Evolutionary conservation across 2,797 vertebrate species (phyloP).

Genomic region (Austrolebias charrua): DNA sequence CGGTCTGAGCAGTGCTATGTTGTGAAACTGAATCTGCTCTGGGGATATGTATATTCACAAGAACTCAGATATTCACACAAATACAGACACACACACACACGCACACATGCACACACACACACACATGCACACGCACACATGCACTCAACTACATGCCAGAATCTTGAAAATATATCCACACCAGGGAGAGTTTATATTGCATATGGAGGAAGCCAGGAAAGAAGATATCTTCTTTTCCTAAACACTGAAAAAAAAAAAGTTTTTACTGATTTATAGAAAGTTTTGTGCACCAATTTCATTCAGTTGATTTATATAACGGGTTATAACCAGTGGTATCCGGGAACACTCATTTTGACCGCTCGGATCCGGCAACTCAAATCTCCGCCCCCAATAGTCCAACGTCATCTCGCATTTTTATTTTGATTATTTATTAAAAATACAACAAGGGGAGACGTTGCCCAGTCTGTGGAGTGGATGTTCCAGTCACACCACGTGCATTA

Average conservation of each 20-base stretch:
- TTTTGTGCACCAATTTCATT: slow-evolving; percentile 10
- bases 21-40: slow-evolving; percentile 67
- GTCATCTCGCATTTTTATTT: no score
- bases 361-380: no score
- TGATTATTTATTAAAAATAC: no score
- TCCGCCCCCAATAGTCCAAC: no score
- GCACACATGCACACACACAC: slow-evolving; percentile 26
- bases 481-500: no score
- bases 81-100: no score
- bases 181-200: slow-evolving; percentile 55
- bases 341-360: no score
- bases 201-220: slow-evolving; percentile 46
- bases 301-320: no score
- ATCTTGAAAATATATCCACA: slow-evolving; percentile 63
- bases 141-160: slow-evolving; percentile 52
- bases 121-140: slow-evolving; percentile 27
- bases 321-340: no score
- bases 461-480: no score
- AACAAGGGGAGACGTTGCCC: no score
- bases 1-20: slow-evolving; percentile 57
- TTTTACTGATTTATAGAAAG: slow-evolving; percentile 30
- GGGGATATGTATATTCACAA: slow-evolving; percentile 50
- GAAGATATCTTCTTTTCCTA: slow-evolving; percentile 11
- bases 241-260: slow-evolving; percentile 15
- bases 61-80: slow-evolving; percentile 17